Conservation (phyloP, 2,113 vertebrate species). For the Crotalus horridus region DNA sequence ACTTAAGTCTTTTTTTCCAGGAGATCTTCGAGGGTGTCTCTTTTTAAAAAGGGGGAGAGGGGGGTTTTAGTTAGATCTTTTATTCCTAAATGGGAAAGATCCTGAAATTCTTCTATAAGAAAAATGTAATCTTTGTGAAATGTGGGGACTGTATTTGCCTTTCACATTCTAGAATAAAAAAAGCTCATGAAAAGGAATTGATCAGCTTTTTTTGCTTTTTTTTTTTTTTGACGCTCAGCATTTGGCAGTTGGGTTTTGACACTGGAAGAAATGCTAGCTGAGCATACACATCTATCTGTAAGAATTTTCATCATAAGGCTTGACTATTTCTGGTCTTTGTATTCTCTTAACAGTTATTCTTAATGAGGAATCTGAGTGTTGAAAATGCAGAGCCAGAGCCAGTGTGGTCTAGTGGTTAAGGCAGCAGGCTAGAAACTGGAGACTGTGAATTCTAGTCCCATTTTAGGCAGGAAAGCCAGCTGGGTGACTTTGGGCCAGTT, state of each 20-base stretch:
- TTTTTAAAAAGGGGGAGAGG: constrained; percentile 35
- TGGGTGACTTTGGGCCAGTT: not conserved
- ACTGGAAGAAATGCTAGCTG: constrained; percentile 13
- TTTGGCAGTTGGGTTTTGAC: constrained; percentile 4
- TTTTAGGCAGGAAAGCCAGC: not conserved
- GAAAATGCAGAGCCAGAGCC: not conserved
- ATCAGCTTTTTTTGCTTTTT: not conserved
- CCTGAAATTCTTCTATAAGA: constrained; percentile 57
- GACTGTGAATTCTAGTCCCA: not conserved
- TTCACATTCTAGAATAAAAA: constrained; percentile 63
- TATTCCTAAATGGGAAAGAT: constrained; percentile 70
- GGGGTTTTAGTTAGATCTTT: constrained; percentile 81
- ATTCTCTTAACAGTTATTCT: not conserved
- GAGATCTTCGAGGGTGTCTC: constrained; percentile 79
- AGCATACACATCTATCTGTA: not conserved
- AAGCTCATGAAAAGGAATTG: constrained; percentile 46
- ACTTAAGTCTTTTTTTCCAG: constrained; percentile 90
- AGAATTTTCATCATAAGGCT: not conserved
- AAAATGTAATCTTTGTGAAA: constrained; percentile 77
- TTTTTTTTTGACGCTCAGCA: not conserved
- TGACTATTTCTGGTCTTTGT: not conserved
- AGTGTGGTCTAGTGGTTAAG: not conserved
- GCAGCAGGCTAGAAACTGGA: not conserved
- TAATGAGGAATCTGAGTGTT: not conserved
- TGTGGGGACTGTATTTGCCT: constrained; percentile 72